These are phyloP conservation scores for Periophthalmus magnuspinnatus DNA, from an alignment of 2,797 vertebrate genomes.

Conservation along the genomic window DNA sequence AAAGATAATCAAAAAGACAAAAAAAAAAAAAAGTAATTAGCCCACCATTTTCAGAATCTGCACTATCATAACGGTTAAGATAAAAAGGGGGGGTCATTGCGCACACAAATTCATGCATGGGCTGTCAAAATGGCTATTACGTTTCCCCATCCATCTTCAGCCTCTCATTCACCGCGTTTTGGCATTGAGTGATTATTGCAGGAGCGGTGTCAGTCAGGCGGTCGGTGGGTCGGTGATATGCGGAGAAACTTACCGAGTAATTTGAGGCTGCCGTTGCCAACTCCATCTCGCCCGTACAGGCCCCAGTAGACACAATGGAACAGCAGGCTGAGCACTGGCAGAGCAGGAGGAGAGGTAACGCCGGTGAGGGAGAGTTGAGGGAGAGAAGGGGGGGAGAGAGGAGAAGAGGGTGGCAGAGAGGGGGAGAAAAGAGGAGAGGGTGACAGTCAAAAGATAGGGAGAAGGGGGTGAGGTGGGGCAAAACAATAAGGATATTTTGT, in stretches of 20 bases:
- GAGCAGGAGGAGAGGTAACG: slow-evolving; percentile 36
- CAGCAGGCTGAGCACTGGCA: slow-evolving; percentile 87
- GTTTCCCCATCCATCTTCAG: slow-evolving; percentile 37
- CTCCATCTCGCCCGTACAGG: slow-evolving; percentile 87
- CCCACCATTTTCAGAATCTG: slow-evolving; percentile 63
- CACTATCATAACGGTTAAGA: slow-evolving; percentile 53
- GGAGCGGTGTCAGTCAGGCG: slow-evolving; percentile 34
- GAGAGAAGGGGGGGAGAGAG: neutral
- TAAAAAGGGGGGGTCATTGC: slow-evolving; percentile 57
- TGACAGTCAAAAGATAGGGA: neutral
- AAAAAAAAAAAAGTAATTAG: slow-evolving; percentile 67
- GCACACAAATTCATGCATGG: slow-evolving; percentile 28
- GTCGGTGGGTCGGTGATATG: slow-evolving; percentile 28
- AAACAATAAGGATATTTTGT: slow-evolving; percentile 11
- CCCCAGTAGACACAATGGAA: slow-evolving; percentile 94
- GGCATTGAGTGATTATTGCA: slow-evolving; percentile 40
- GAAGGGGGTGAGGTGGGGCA: slow-evolving; percentile 1
- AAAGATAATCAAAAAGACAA: slow-evolving; percentile 48
- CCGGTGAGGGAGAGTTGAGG: slow-evolving; percentile 2
- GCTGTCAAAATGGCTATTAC: slow-evolving; percentile 27
- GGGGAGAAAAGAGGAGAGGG: neutral
- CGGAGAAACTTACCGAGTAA: slow-evolving; percentile 70
- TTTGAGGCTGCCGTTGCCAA: slow-evolving; percentile 87
- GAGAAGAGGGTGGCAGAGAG: no score
- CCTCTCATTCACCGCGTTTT: slow-evolving; percentile 43